Evolutionary conservation across 2,113 vertebrate species (phyloP).

Genomic region (Eclectus roratus): DNA sequence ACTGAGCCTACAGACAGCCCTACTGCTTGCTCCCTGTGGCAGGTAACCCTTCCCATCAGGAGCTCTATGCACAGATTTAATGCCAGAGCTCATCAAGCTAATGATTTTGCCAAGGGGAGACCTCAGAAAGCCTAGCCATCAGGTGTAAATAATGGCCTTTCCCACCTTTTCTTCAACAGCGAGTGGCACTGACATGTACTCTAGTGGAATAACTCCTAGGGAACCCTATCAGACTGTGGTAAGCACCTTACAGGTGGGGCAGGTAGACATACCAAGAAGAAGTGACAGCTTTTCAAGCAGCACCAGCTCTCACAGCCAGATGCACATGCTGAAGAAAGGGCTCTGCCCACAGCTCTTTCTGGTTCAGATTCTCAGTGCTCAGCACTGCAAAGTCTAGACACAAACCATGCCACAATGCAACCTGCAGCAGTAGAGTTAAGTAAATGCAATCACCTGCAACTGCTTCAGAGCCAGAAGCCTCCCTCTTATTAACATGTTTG

Average conservation of each 20-base stretch:
- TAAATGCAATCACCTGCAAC: background rate
- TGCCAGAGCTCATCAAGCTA: background rate
- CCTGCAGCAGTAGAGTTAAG: background rate
- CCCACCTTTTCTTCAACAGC: background rate
- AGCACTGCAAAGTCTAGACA: background rate
- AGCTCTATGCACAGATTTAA: background rate
- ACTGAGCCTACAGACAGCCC: background rate
- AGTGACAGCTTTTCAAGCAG: background rate
- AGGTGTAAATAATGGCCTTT: background rate
- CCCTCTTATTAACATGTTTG: rapidly evolving
- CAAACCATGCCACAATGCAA: background rate
- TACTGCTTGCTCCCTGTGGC: background rate
- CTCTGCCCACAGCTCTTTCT: background rate
- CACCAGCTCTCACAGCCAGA: background rate
- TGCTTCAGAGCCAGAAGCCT: background rate
- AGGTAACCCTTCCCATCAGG: background rate
- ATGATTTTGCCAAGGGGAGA: background rate
- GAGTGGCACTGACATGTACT: background rate
- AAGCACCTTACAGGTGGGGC: background rate
- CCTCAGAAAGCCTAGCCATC: background rate
- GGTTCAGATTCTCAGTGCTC: background rate
- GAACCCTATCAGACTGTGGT: background rate
- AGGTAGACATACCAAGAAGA: background rate
- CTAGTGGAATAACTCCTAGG: background rate
- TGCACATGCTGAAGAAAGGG: background rate